Percentiles rank a stretch among this genome's conserved stretches.
phyloP scores from a whole-genome alignment of 2,797 vertebrate species.

The Sebastes paucispinis region DNA sequence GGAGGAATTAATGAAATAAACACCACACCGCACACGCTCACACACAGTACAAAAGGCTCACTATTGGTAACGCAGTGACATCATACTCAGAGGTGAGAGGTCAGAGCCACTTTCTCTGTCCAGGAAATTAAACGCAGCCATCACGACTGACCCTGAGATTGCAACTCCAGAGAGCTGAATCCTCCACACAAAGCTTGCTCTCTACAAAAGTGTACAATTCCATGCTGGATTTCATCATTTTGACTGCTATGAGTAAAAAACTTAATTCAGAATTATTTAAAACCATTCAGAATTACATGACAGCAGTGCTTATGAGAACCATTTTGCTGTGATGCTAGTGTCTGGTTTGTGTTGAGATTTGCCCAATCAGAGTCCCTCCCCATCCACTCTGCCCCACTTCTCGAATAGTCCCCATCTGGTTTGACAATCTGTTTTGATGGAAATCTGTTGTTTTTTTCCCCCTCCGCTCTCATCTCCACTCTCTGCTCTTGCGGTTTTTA shows the following conservation, averaged over 20 bases:
- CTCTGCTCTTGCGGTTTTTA: constrained; percentile 56
- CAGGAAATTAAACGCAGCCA: constrained; percentile 62
- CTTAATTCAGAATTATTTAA: constrained; percentile 61
- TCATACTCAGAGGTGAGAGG: constrained; percentile 47
- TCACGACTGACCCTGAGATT: constrained; percentile 27
- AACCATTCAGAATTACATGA: constrained; percentile 58
- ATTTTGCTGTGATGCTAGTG: constrained; percentile 55
- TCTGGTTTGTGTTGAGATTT: constrained; percentile 68
- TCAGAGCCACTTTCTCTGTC: constrained; percentile 19
- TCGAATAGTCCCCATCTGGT: constrained; percentile 81
- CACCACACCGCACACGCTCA: neutral
- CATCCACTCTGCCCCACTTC: constrained; percentile 78
- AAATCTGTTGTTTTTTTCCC: constrained; percentile 77
- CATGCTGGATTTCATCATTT: constrained; percentile 1
- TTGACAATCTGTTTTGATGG: constrained; percentile 86
- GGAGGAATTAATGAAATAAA: constrained; percentile 53
- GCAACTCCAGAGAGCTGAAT: neutral
- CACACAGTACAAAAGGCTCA: neutral
- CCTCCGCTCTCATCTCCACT: constrained; percentile 64
- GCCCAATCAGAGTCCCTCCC: constrained; percentile 74
- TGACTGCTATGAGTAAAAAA: constrained; percentile 38
- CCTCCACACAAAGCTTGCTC: neutral
- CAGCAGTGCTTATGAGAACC: constrained; percentile 43
- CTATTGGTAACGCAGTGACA: constrained; percentile 8
- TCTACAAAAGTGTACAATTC: constrained; percentile 3